Conservation (phyloP, 2,113 vertebrate species). For the Stegostoma tigrinum region DNA sequence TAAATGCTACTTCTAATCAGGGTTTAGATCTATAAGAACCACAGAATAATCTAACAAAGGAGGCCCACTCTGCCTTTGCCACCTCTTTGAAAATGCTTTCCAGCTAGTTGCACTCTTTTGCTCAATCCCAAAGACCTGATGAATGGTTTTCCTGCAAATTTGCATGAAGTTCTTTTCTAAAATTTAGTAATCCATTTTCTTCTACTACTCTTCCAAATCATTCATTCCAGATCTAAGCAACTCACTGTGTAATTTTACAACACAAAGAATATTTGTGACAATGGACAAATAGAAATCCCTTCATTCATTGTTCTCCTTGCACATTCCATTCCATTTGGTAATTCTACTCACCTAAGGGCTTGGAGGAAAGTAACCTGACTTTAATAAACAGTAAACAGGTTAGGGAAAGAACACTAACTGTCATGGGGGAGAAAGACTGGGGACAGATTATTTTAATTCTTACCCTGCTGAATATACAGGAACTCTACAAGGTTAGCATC, state of each 20-base stretch:
- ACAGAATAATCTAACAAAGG: background rate
- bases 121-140: background rate
- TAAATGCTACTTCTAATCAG: background rate
- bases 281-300: background rate
- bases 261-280: too few species aligned
- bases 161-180: background rate
- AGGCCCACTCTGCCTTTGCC: background rate
- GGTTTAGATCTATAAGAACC: background rate
- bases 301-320: background rate
- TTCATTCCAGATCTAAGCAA: background rate
- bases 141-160: background rate
- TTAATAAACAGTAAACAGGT: background rate
- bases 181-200: background rate
- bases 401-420: too few species aligned
- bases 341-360: background rate
- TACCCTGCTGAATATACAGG: background rate
- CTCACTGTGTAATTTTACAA: background rate
- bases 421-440: background rate
- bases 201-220: background rate
- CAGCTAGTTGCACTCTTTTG: background rate
- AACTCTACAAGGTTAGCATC: background rate
- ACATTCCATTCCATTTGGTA: background rate
- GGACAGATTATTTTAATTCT: background rate
- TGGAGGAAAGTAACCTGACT: background rate
- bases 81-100: background rate